A percentile compares a stretch with the other conserved stretches of the same genome.
Evolutionary conservation across 2,113 vertebrate species (phyloP).

Genomic region (Xenopus tropicalis): UCB_Xtro_10.0 CM004445.2:110861001-110861500

Average conservation of each 20-base stretch:
- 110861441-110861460: constrained; percentile 43
- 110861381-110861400: constrained; percentile 67
- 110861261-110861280: constrained; percentile 1
- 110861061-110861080: too few relatives aligned
- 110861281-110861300: background rate
- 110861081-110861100: too few relatives aligned
- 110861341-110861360: constrained; percentile 56
- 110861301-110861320: constrained; percentile 37
- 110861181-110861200: too few relatives aligned
- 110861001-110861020: too few relatives aligned
- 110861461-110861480: constrained; percentile 45
- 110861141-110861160: too few relatives aligned
- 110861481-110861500: constrained; percentile 66
- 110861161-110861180: too few relatives aligned
- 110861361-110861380: constrained; percentile 60
- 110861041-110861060: too few relatives aligned
- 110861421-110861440: constrained; percentile 63
- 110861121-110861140: too few relatives aligned
- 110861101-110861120: too few relatives aligned
- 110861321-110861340: constrained; percentile 49
- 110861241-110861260: constrained; percentile 20
- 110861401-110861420: constrained; percentile 64
- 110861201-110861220: background rate
- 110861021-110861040: too few relatives aligned
- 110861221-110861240: constrained; percentile 26